A percentile compares a stretch with the other conserved stretches of the same genome.
phyloP scores from a whole-genome alignment of 2,888 invertebrate genomes.

The Calameuta pallipes region DNA sequence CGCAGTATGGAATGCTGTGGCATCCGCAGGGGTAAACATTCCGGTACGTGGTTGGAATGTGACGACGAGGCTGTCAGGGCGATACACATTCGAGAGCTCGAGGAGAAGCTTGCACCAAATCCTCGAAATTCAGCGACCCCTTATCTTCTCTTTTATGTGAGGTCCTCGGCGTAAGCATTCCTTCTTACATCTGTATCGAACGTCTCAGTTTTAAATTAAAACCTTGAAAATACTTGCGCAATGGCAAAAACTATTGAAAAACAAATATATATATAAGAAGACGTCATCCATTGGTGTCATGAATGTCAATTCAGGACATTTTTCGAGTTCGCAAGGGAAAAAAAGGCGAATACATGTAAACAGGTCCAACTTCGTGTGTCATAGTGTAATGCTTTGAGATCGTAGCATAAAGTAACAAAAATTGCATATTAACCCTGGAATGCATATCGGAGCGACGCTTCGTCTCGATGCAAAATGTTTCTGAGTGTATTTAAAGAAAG shows the following conservation, averaged over 20 bases:
- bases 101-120: constrained; percentile 80
- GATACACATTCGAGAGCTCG: constrained; percentile 81
- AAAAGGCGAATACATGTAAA: not conserved
- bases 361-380: not conserved
- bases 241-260: not conserved
- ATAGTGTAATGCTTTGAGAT: not conserved
- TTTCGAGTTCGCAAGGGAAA: not conserved
- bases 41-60: constrained; percentile 83
- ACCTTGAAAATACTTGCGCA: constrained; percentile 15
- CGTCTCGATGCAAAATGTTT: not conserved
- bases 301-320: not conserved
- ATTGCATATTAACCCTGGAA: not conserved
- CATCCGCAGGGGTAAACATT: constrained; percentile 62
- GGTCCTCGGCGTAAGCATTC: constrained; percentile 52
- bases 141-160: constrained; percentile 86
- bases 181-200: constrained; percentile 33
- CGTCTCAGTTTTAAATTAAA: constrained; percentile 40
- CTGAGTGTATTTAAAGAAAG: not conserved
- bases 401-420: not conserved
- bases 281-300: not conserved
- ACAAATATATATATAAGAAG: not conserved
- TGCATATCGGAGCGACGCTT: not conserved
- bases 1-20: constrained; percentile 71
- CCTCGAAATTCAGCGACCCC: constrained; percentile 84
- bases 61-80: constrained; percentile 88